phyloP scores from a whole-genome alignment of 2,113 vertebrate genomes.

The Arenaria interpres region DNA sequence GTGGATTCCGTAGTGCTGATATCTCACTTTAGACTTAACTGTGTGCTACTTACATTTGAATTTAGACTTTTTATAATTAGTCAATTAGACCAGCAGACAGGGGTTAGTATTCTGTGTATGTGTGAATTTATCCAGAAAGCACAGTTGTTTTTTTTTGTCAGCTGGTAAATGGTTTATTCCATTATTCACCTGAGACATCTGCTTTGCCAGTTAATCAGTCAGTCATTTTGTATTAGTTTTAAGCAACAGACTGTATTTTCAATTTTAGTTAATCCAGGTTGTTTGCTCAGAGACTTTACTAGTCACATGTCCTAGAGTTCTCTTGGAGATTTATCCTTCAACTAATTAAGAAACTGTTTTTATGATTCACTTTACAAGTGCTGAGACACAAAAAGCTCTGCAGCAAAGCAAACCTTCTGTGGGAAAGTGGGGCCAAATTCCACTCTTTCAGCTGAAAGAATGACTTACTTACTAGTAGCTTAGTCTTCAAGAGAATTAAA shows the following conservation, averaged over 20 bases:
- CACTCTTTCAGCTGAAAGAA: background rate
- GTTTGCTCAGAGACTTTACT: background rate
- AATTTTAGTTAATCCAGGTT: background rate
- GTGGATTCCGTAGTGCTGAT: background rate
- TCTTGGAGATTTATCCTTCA: background rate
- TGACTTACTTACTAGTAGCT: background rate
- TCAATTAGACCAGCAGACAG: background rate
- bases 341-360: background rate
- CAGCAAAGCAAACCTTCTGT: background rate
- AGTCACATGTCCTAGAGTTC: background rate
- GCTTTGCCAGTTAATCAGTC: background rate
- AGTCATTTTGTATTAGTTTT: background rate
- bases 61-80: background rate
- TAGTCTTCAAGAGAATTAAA: background rate
- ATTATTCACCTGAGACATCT: constrained; percentile 22
- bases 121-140: background rate
- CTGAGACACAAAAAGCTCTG: background rate
- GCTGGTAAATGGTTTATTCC: background rate
- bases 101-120: background rate
- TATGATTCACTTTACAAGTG: background rate
- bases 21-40: background rate
- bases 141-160: background rate
- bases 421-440: background rate
- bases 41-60: background rate
- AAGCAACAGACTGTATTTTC: background rate